A percentile compares a stretch with the other conserved stretches of the same genome.
phyloP scores from a whole-genome alignment of 2,888 invertebrate genomes.

The Agriotes lineatus region DNA sequence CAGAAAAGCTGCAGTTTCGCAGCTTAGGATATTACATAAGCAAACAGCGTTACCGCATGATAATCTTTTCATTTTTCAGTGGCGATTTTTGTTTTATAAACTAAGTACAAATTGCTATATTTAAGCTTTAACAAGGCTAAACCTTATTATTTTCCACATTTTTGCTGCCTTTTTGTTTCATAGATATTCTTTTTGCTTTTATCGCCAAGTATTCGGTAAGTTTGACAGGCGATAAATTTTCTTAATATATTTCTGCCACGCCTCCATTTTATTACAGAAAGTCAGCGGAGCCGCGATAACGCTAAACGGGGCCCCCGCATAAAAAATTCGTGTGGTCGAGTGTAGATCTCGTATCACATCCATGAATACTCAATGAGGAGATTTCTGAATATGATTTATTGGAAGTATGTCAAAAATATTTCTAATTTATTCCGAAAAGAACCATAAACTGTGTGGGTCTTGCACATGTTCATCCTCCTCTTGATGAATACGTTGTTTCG shows the following conservation, averaged over 20 bases:
- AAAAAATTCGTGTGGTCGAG: conserved; percentile 41
- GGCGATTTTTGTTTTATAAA: conserved; percentile 53
- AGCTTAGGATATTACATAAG: conserved; percentile 19
- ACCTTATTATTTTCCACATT: conserved; percentile 52
- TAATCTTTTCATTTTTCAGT: conserved; percentile 51
- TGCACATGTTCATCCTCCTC: conserved; percentile 28
- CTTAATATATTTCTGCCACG: conserved; percentile 53
- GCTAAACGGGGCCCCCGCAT: conserved; percentile 2
- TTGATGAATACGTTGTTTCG: conserved; percentile 24
- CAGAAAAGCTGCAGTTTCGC: neutral
- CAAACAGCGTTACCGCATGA: conserved; percentile 25
- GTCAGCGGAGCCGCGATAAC: conserved; percentile 31
- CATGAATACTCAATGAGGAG: conserved; percentile 57
- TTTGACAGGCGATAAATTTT: conserved; percentile 55
- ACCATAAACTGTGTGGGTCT: conserved; percentile 38
- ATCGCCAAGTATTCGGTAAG: conserved; percentile 51
- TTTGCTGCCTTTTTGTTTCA: conserved; percentile 42
- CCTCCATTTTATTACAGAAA: conserved; percentile 54
- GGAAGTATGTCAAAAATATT: conserved; percentile 49
- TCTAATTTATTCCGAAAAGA: conserved; percentile 50
- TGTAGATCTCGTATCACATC: conserved; percentile 54
- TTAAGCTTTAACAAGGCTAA: conserved; percentile 52
- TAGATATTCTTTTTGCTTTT: conserved; percentile 42
- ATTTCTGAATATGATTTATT: conserved; percentile 52
- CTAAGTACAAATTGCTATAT: conserved; percentile 54